These are phyloP conservation scores for Torymus tubicola DNA, from an alignment of 2,888 invertebrate genomes.

Conservation along the genomic window DNA sequence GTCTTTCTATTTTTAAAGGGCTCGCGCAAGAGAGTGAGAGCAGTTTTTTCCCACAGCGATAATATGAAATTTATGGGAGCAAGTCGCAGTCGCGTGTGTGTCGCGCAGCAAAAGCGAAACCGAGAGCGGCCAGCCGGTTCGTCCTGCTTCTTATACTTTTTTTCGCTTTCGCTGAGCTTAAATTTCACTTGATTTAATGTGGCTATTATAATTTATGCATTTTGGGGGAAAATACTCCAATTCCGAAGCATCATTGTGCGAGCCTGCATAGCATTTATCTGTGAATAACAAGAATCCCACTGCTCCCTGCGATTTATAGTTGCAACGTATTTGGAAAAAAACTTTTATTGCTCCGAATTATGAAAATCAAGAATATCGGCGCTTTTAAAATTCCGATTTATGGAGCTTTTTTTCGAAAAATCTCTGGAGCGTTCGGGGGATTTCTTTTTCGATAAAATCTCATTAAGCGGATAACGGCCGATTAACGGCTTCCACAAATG, in stretches of 20 bases:
- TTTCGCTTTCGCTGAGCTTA: neutral
- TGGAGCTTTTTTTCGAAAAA: too few relatives aligned
- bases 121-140: too few relatives aligned
- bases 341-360: neutral
- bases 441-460: slow-evolving; percentile 17
- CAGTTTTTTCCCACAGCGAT: slow-evolving; percentile 55
- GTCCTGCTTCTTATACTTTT: neutral
- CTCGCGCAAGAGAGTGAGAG: neutral
- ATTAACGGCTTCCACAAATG: neutral
- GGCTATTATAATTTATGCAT: neutral
- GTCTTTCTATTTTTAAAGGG: slow-evolving; percentile 50
- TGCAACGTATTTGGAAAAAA: slow-evolving; percentile 23
- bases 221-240: neutral
- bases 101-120: too few relatives aligned
- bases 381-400: too few relatives aligned
- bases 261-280: neutral
- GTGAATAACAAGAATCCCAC: neutral
- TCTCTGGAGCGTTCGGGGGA: neutral
- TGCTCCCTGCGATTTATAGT: slow-evolving; percentile 24
- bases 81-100: neutral
- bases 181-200: slow-evolving; percentile 11
- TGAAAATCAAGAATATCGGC: neutral
- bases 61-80: slow-evolving; percentile 45
- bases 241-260: neutral
- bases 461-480: neutral